phyloP scores from a whole-genome alignment of 2,888 invertebrate genomes.

The Pollenia amentaria region DNA sequence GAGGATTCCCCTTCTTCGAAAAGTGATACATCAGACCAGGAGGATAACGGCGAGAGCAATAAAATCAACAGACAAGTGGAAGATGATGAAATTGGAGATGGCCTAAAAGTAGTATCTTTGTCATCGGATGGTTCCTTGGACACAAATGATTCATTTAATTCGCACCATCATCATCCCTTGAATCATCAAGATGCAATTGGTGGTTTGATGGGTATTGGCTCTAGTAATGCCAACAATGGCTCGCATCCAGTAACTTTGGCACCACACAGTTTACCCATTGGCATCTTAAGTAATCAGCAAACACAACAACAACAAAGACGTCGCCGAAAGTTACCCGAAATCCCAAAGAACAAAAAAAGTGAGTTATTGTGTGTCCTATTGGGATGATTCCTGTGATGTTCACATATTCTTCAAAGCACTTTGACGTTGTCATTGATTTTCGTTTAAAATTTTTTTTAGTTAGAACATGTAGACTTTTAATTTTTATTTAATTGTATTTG shows the following conservation, averaged over 20 bases:
- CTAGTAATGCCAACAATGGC: constrained; percentile 68
- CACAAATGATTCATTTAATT: constrained; percentile 82
- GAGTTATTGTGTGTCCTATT: constrained; percentile 82
- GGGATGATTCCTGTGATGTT: neutral
- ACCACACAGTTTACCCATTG: constrained; percentile 69
- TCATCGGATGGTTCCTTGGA: constrained; percentile 82
- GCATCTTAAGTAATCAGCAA: constrained; percentile 60
- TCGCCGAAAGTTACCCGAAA: constrained; percentile 94
- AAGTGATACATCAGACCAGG: constrained; percentile 89
- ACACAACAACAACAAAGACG: constrained; percentile 86
- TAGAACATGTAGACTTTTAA: constrained; percentile 58
- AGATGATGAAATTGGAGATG: constrained; percentile 85
- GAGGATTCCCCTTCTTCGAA: constrained; percentile 92
- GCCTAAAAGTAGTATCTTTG: constrained; percentile 82
- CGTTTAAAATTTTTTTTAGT: constrained; percentile 21
- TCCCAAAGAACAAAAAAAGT: constrained; percentile 95
- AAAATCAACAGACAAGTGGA: constrained; percentile 82
- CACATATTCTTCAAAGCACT: neutral
- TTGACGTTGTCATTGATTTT: constrained; percentile 2
- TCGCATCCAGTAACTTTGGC: constrained; percentile 74
- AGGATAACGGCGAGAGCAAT: constrained; percentile 83
- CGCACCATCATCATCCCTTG: constrained; percentile 81
- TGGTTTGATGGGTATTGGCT: constrained; percentile 81
- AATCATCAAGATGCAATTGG: constrained; percentile 82
- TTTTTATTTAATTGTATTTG: constrained; percentile 72